A percentile compares a stretch with the other conserved stretches of the same genome.
phyloP scores from a whole-genome alignment of 2,797 vertebrate species.

The Alauda arvensis region DNA sequence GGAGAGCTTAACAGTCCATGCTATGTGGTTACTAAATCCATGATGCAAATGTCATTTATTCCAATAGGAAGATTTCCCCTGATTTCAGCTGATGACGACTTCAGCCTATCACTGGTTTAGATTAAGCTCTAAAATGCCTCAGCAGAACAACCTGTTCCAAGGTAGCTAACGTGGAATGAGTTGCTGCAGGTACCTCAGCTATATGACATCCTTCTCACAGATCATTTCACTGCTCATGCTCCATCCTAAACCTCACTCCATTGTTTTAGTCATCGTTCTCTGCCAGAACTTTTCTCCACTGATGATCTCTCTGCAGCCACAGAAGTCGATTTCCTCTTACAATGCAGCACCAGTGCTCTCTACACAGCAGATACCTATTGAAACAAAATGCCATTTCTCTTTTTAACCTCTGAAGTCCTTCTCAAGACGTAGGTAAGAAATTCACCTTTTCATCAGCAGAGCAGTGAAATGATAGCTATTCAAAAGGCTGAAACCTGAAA shows the following conservation, averaged over 20 bases:
- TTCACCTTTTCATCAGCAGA: not conserved
- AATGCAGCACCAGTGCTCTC: not conserved
- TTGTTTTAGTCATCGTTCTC: not conserved
- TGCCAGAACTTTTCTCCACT: not conserved
- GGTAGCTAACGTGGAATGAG: not conserved
- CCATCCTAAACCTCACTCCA: not conserved
- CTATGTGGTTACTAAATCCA: not conserved
- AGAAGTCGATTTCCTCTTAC: not conserved
- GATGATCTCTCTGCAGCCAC: not conserved
- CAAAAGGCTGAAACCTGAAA: not conserved
- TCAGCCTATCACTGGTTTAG: not conserved
- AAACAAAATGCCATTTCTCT: not conserved
- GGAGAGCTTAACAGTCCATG: not conserved
- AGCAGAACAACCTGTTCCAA: not conserved
- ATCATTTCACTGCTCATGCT: not conserved
- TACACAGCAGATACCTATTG: accelerated
- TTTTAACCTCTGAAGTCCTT: not conserved
- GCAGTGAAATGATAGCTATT: not conserved
- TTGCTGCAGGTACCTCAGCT: not conserved
- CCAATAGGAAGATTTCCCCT: not conserved
- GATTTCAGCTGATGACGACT: not conserved
- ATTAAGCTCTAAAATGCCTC: not conserved
- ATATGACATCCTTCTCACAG: not conserved
- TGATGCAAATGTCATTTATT: not conserved
- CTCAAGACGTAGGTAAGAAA: not conserved